Conservation (phyloP, 1,140 invertebrate species). For the Luehdorfia chinensis region DNA sequence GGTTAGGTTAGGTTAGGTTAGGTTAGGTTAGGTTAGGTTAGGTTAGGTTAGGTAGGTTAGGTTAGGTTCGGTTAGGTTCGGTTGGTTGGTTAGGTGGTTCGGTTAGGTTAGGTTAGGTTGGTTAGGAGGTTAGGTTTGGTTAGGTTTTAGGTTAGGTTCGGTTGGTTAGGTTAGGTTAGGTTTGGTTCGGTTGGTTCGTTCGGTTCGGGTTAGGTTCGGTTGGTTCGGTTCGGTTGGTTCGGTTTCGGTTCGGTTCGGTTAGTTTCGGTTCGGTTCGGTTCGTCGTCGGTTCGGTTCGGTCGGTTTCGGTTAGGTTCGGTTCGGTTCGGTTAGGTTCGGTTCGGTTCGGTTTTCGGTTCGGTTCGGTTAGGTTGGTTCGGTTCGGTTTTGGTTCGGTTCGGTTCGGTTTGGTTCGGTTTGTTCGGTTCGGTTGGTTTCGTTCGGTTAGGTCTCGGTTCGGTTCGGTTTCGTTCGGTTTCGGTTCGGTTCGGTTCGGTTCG, state of each 20-base stretch:
- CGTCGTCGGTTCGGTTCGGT: slow-evolving; percentile 8
- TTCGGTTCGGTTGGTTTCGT: slow-evolving; percentile 23
- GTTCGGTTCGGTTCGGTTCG: too few relatives aligned
- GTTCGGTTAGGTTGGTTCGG: slow-evolving; percentile 16
- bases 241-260: slow-evolving; percentile 18
- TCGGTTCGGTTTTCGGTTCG: slow-evolving; percentile 16
- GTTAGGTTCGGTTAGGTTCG: slow-evolving; percentile 17
- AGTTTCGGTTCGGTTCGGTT: slow-evolving; percentile 15
- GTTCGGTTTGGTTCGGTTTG: slow-evolving; percentile 17
- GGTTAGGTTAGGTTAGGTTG: slow-evolving; percentile 26
- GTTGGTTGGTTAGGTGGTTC: slow-evolving; percentile 4
- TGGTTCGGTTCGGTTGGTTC: slow-evolving; percentile 23
- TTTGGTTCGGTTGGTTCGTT: slow-evolving; percentile 9
- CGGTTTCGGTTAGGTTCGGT: slow-evolving; percentile 13
- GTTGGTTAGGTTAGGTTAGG: slow-evolving; percentile 15
- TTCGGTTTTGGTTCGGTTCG: slow-evolving; percentile 16
- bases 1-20: slow-evolving; percentile 28
- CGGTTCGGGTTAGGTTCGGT: slow-evolving; percentile 17
- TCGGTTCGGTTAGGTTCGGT: slow-evolving; percentile 16
- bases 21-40: slow-evolving; percentile 17
- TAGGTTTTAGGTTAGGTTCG: slow-evolving; percentile 31
- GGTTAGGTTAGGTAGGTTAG: slow-evolving; percentile 23
- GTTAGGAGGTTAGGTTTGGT: slow-evolving; percentile 25
- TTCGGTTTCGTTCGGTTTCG: slow-evolving; percentile 21
- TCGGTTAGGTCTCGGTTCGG: slow-evolving; percentile 21